Percentiles rank a stretch among this genome's conserved stretches.
These are phyloP conservation scores for Irena cyanogastra DNA, from an alignment of 2,113 vertebrate genomes.

Conservation along the genomic window DNA sequence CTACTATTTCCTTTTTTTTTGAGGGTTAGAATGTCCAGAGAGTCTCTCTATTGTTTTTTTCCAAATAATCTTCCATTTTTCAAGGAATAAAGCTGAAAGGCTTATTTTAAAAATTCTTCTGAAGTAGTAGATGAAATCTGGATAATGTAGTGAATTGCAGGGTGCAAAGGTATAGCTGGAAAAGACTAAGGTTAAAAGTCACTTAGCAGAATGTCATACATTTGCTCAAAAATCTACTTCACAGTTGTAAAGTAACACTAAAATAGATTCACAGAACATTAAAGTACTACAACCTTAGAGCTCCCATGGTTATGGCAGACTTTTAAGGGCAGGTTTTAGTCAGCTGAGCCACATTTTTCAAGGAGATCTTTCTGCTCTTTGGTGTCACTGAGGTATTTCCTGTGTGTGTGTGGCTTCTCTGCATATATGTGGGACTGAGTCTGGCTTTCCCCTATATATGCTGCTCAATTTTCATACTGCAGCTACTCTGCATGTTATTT, in stretches of 20 bases:
- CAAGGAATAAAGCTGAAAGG: neutral
- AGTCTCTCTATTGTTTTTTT: neutral
- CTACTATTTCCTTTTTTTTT: fast-evolving
- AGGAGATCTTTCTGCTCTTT: neutral
- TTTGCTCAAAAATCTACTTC: neutral
- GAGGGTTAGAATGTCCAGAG: neutral
- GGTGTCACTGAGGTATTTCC: neutral
- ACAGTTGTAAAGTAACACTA: neutral
- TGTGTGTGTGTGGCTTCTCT: neutral
- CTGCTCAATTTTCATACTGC: neutral
- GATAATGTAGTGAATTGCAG: neutral
- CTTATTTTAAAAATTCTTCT: neutral
- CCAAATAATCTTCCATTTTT: neutral
- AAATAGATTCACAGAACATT: neutral
- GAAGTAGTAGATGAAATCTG: neutral
- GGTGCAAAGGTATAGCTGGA: neutral
- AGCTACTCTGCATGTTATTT: neutral
- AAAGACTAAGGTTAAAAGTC: neutral
- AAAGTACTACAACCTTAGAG: neutral
- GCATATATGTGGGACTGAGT: neutral
- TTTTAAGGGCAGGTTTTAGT: neutral
- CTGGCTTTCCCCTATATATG: neutral
- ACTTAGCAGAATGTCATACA: neutral
- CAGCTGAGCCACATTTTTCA: neutral
- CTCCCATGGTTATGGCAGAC: fast-evolving